Conservation (phyloP, 2,888 invertebrate genomes). For the Caradrina kadenii region DNA sequence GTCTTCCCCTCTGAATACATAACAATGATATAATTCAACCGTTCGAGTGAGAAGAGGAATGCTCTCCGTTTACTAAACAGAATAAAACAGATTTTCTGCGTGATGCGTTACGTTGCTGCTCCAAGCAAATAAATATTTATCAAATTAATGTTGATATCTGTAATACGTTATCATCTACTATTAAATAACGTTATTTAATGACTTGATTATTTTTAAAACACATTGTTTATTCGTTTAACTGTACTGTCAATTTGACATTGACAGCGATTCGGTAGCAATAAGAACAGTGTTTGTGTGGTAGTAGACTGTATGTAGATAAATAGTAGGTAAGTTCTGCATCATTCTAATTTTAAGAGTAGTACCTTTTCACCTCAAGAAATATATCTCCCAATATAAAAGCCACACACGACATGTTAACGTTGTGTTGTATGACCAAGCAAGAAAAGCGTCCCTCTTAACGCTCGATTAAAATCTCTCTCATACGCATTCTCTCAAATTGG, state of each 20-base stretch:
- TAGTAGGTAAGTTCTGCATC: not conserved
- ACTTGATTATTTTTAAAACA: not conserved
- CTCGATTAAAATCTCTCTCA: conserved; percentile 46
- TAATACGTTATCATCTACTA: not conserved
- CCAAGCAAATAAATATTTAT: not conserved
- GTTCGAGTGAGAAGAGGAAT: conserved; percentile 27
- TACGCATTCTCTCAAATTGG: conserved; percentile 49
- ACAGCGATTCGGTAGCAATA: too few species aligned
- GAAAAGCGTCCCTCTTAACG: conserved; percentile 3
- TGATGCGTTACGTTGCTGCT: conserved; percentile 21
- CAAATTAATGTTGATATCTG: not conserved
- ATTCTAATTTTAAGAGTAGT: not conserved
- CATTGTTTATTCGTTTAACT: not conserved
- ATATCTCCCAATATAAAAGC: not conserved
- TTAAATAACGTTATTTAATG: not conserved
- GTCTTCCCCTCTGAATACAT: conserved; percentile 47
- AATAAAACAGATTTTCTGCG: conserved; percentile 37
- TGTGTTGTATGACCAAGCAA: conserved; percentile 9
- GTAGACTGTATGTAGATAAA: too few species aligned
- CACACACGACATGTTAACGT: not conserved
- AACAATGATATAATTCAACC: conserved; percentile 41
- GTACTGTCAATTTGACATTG: too few species aligned
- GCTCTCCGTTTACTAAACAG: conserved; percentile 43
- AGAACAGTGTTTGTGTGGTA: too few species aligned
- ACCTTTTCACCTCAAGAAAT: not conserved